Evolutionary conservation across 1,140 invertebrate genomes (phyloP).

Genomic region (Lysiphlebus fabarum): DNA sequence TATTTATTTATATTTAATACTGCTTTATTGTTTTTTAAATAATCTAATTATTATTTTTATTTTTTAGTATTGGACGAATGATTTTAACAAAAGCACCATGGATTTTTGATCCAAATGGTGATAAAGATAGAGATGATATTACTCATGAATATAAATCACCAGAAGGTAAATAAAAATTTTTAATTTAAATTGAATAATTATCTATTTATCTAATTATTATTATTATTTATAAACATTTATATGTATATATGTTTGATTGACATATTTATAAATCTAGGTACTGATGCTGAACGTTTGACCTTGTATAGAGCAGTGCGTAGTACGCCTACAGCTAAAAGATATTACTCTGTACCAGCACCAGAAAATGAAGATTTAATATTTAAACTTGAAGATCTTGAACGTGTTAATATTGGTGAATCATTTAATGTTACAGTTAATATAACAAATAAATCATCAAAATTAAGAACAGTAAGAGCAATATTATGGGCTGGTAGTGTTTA

Average conservation of each 20-base stretch:
- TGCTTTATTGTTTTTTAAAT: conserved; percentile 21
- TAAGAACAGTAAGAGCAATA: conserved; percentile 62
- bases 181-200: conserved; percentile 15
- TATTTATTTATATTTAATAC: conserved; percentile 8
- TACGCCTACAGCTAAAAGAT: conserved; percentile 64
- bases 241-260: background rate
- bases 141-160: conserved; percentile 69
- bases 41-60: conserved; percentile 1
- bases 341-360: conserved; percentile 60
- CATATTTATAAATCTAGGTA: conserved; percentile 45
- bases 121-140: conserved; percentile 69
- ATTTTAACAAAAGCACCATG: conserved; percentile 75
- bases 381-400: conserved; percentile 66
- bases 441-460: conserved; percentile 62
- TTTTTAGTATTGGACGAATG: conserved; percentile 67
- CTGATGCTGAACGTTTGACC: conserved; percentile 64
- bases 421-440: conserved; percentile 67
- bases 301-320: conserved; percentile 67
- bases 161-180: conserved; percentile 58
- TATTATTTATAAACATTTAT: background rate
- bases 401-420: conserved; percentile 65
- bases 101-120: conserved; percentile 66
- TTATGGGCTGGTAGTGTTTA: conserved; percentile 69
- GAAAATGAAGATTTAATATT: conserved; percentile 66
- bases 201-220: conserved; percentile 5